These are phyloP conservation scores for Sesamia inferens DNA, from an alignment of 2,888 invertebrate genomes.

Conservation along the genomic window DNA sequence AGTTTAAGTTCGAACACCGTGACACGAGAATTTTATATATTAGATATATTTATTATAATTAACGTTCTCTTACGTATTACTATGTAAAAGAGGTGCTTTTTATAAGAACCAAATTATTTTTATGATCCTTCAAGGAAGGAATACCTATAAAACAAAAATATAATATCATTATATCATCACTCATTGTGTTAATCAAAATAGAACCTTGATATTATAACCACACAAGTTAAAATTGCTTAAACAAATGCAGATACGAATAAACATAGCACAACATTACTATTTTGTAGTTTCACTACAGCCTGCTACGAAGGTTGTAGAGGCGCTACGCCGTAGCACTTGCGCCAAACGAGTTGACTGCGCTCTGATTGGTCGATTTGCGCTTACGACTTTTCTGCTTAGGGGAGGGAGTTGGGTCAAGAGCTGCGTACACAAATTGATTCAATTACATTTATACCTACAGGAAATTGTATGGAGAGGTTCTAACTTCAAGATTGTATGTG, in stretches of 20 bases:
- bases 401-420: conserved; percentile 22
- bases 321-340: conserved; percentile 38
- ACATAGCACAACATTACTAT: neutral
- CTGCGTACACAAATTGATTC: conserved; percentile 27
- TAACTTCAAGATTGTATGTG: neutral
- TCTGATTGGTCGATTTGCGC: conserved; percentile 42
- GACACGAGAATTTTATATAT: too few relatives aligned
- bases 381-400: conserved; percentile 17
- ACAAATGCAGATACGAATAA: neutral
- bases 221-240: too few relatives aligned
- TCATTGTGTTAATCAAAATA: too few relatives aligned
- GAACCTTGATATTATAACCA: too few relatives aligned
- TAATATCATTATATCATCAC: too few relatives aligned
- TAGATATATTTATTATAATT: too few relatives aligned
- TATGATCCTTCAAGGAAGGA: too few relatives aligned
- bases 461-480: neutral
- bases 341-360: conserved; percentile 7
- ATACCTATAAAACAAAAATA: too few relatives aligned
- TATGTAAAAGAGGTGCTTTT: too few relatives aligned
- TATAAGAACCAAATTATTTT: too few relatives aligned
- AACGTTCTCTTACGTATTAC: too few relatives aligned
- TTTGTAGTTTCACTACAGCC: conserved; percentile 35
- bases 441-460: conserved; percentile 27
- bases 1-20: too few relatives aligned
- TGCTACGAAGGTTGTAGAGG: conserved; percentile 44